Base-by-base conservation (phyloP, 2,797 vertebrate genomes). In the Silurus aristotelis region DNA sequence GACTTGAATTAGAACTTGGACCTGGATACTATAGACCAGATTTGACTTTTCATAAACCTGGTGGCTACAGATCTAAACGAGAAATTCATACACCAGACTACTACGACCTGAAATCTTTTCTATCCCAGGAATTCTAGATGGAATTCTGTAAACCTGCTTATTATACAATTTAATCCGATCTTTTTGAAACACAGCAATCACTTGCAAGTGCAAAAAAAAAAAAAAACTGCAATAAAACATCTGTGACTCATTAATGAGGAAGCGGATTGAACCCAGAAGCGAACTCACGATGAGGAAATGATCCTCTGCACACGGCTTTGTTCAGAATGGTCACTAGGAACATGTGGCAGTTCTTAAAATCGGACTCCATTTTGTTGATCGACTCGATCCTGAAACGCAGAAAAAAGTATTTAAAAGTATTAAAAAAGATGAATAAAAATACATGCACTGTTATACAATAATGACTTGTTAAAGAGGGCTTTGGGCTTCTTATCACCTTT, bases 261-360 rank as follows among this genome's bases (percentile, higher is more conserved):
- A 76, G 60, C 7, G 3, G 70, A 25, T 58, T 14, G 61, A 78
- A 7, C 66, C 13, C 13, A 15, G 38, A 14, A 67, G 52, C 76
- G 19, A 89, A 97, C 98, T 99, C 89, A 99, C 98, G 86, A 63
- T 99, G 98, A 82, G 98, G 98, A 90, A 99, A 99, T 60, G 98
- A 99, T 77, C 98, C 98, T 66, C 98, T 96, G 83, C 98, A 99
- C 25, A 99, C 98, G 0, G 98, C 98, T 93, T 99, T 99, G 89
- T 99, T 99, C 80, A 99, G 95, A 86, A 99, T 96, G 0, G 98
- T 99, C 84, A 99, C 98, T 38, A 99, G 96, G 92, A 99, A 99
- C 97, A 99, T 97, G 92, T 99, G 98, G 87, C 98, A 99, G 92
- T 99, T 99, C 91, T 99, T 99, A 93, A 99, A 99, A 91, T 99